A percentile compares a stretch with the other conserved stretches of the same genome.
Conservation (phyloP, 2,113 vertebrate species). For the Rissa tridactyla region DNA sequence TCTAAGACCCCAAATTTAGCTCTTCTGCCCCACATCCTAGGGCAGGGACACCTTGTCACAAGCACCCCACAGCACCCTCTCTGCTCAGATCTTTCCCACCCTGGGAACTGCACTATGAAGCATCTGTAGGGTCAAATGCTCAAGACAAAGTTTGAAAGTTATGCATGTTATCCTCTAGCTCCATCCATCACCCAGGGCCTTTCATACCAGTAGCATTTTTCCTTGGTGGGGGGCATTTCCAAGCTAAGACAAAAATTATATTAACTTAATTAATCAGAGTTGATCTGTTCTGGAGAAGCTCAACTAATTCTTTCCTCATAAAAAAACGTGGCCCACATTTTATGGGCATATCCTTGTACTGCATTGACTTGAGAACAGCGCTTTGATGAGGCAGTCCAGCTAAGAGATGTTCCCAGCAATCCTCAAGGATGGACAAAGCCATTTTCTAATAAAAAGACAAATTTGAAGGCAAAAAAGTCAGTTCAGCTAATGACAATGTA, state of each 20-base stretch:
- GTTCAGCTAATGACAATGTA: neutral
- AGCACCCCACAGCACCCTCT: neutral
- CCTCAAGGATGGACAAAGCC: neutral
- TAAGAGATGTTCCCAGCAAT: neutral
- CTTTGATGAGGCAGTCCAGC: neutral
- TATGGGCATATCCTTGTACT: neutral
- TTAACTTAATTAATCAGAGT: neutral
- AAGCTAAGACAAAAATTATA: neutral
- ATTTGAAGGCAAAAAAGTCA: neutral
- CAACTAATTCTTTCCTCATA: neutral
- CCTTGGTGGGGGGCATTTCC: neutral
- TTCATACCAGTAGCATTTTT: neutral
- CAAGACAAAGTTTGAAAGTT: neutral
- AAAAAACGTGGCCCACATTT: neutral
- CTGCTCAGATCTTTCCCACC: neutral
- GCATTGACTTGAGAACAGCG: neutral
- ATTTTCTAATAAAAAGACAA: neutral
- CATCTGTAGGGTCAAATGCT: neutral
- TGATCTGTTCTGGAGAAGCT: neutral
- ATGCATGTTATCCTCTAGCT: neutral
- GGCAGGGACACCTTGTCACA: neutral
- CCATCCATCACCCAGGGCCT: neutral
- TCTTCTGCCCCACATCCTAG: neutral
- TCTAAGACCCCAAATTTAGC: slow-evolving; percentile 5
- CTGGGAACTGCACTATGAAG: neutral